Percentiles rank a stretch among this genome's conserved stretches.
Conservation (phyloP, 2,888 invertebrate species). For the Dorcus parallelipipedus region DNA sequence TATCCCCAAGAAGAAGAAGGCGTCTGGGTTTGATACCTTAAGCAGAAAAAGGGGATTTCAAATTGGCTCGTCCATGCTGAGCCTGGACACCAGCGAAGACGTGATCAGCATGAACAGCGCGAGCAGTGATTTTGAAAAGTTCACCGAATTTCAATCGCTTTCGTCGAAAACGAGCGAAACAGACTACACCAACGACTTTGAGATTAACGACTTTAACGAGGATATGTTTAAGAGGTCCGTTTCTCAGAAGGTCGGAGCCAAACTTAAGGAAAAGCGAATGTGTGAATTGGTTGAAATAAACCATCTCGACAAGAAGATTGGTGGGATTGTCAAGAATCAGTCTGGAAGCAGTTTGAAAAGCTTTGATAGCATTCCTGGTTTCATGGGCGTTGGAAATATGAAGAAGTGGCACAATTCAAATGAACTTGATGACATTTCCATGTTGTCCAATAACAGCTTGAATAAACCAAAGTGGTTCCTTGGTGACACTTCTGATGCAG, state of each 20-base stretch:
- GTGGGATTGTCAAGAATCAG: slow-evolving; percentile 11
- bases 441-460: slow-evolving; percentile 25
- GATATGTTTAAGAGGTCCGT: slow-evolving; percentile 22
- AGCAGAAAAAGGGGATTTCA: slow-evolving; percentile 35
- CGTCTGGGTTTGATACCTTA: slow-evolving; percentile 30
- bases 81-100: slow-evolving; percentile 13
- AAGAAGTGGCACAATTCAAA: slow-evolving; percentile 44
- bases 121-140: slow-evolving; percentile 7
- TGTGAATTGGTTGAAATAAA: slow-evolving; percentile 27
- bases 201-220: slow-evolving; percentile 28
- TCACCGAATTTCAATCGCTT: slow-evolving; percentile 7
- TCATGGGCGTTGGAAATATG: slow-evolving; percentile 30
- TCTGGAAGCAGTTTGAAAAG: slow-evolving; percentile 36
- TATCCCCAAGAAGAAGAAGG: slow-evolving; percentile 32
- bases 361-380: slow-evolving; percentile 35
- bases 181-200: slow-evolving; percentile 22
- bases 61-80: slow-evolving; percentile 32
- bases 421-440: slow-evolving; percentile 38
- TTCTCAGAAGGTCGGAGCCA: slow-evolving; percentile 11
- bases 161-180: slow-evolving; percentile 18
- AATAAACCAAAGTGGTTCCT: slow-evolving; percentile 38
- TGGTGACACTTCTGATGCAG: slow-evolving; percentile 44
- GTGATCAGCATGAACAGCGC: slow-evolving; percentile 10
- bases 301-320: slow-evolving; percentile 17
- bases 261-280: slow-evolving; percentile 13